phyloP scores from a whole-genome alignment of 1,140 invertebrate species.

The Bemisia tabaci region DNA sequence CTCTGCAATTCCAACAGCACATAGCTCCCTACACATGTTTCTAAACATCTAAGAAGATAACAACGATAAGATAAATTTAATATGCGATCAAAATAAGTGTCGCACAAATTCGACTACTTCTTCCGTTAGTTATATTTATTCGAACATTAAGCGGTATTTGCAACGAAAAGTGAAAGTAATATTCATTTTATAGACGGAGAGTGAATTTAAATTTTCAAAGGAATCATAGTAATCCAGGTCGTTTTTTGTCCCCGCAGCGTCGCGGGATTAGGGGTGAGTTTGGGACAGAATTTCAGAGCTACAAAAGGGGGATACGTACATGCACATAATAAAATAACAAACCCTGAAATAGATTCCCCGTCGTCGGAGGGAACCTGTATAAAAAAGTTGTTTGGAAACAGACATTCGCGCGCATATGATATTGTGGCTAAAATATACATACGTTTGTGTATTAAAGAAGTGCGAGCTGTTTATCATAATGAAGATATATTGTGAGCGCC shows the following conservation, averaged over 20 bases:
- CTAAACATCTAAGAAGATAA: too few species aligned
- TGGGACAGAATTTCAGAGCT: not conserved
- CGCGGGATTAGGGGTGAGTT: not conserved
- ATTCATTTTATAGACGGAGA: too few species aligned
- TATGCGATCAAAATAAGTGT: too few species aligned
- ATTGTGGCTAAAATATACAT: not conserved
- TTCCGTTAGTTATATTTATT: too few species aligned
- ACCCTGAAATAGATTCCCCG: not conserved
- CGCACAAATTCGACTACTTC: too few species aligned
- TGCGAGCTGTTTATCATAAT: not conserved
- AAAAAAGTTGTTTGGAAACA: not conserved
- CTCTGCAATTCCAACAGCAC: too few species aligned
- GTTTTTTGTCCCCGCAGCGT: not conserved
- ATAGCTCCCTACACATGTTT: too few species aligned
- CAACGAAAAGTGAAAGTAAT: too few species aligned
- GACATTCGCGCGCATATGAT: not conserved
- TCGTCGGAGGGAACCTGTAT: not conserved
- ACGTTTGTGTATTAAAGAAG: not conserved
- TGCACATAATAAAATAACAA: not conserved
- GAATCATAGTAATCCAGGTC: not conserved
- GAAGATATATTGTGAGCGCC: not conserved
- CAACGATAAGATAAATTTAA: too few species aligned
- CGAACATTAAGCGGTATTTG: too few species aligned
- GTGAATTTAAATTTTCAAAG: not conserved
- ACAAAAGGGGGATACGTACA: not conserved